phyloP scores from a whole-genome alignment of 1,140 invertebrate species.

The Papilio aristodemus region DNA sequence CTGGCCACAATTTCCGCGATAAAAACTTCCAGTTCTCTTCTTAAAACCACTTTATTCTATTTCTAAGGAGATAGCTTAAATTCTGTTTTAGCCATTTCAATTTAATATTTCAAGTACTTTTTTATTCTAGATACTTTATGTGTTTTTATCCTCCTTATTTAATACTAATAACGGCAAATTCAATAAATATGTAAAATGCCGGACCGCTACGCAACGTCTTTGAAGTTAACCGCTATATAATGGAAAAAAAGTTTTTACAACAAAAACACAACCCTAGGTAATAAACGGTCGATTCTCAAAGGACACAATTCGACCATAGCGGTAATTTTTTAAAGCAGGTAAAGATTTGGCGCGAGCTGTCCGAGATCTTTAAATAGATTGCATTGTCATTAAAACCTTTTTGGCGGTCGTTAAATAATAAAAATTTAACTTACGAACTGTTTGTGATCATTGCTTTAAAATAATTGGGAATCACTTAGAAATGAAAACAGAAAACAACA shows the following conservation, averaged over 20 bases:
- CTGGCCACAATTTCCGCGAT: no score
- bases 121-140: not conserved
- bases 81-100: no score
- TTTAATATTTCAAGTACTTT: no score
- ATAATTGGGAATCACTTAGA: not conserved
- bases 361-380: constrained; percentile 40
- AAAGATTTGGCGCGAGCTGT: constrained; percentile 53
- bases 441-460: constrained; percentile 42
- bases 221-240: constrained; percentile 16
- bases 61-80: no score
- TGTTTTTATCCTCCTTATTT: not conserved
- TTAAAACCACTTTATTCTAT: no score
- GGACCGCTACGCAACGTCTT: not conserved
- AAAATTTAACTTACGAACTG: constrained; percentile 45
- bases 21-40: no score
- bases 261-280: constrained; percentile 39
- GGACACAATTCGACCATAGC: constrained; percentile 46
- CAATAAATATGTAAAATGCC: not conserved
- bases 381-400: constrained; percentile 41
- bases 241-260: not conserved
- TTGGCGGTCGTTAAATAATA: constrained; percentile 41
- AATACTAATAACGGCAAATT: not conserved
- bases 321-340: constrained; percentile 54
- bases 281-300: constrained; percentile 59
- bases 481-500: not conserved